These are phyloP conservation scores for Xyrauchen texanus DNA, from an alignment of 2,113 vertebrate species.

Conservation along the genomic window DNA sequence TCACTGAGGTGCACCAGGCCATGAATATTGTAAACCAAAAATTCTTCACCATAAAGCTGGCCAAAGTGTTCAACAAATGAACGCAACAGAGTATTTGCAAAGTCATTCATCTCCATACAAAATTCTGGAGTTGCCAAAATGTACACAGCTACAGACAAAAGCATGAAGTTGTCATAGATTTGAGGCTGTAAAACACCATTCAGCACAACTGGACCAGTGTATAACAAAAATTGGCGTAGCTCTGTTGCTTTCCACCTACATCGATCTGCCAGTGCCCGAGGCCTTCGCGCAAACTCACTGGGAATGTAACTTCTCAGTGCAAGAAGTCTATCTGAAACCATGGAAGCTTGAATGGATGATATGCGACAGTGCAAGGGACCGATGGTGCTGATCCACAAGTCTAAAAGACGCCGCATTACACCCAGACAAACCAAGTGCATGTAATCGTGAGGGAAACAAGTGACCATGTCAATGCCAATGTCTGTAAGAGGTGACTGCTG, in stretches of 20 bases:
- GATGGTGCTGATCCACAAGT: constrained; percentile 23
- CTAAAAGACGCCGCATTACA: constrained; percentile 19
- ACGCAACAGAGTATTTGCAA: constrained; percentile 4
- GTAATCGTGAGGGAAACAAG: constrained; percentile 19
- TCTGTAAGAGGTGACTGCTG: constrained; percentile 15
- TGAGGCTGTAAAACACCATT: constrained; percentile 12
- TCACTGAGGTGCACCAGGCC: constrained; percentile 35
- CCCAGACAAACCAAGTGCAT: constrained; percentile 36
- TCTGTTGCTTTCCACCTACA: constrained; percentile 36
- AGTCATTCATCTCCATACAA: constrained; percentile 2
- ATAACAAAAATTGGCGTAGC: constrained; percentile 25
- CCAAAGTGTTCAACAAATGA: constrained; percentile 28
- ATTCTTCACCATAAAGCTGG: constrained; percentile 31
- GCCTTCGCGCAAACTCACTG: constrained; percentile 39
- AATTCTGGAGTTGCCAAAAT: constrained; percentile 17
- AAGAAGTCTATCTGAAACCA: constrained; percentile 22
- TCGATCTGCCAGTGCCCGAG: constrained; percentile 22
- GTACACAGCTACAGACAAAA: constrained; percentile 21
- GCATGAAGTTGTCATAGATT: constrained; percentile 34
- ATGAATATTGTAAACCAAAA: constrained; percentile 39
- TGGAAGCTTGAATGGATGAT: not conserved
- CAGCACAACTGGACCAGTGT: constrained; percentile 35
- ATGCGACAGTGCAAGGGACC: constrained; percentile 20
- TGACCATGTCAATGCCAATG: constrained; percentile 20
- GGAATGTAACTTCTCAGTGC: constrained; percentile 33